Percentiles rank a stretch among this genome's conserved stretches.
Evolutionary conservation across 2,888 invertebrate species (phyloP).

Genomic region (Drosophila merina): DNA sequence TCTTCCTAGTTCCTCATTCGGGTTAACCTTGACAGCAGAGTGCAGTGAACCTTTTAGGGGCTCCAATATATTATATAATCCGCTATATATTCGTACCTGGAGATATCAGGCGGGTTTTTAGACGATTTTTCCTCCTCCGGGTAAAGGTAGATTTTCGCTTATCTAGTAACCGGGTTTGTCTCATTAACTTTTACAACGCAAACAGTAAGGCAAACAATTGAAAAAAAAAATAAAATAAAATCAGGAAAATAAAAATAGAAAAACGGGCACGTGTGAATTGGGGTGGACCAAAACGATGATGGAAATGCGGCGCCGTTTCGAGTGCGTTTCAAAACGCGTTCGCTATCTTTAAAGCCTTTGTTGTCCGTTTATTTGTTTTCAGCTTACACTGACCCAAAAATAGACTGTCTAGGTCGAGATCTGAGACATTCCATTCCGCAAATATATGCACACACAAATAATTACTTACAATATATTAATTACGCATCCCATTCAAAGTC

Average conservation of each 20-base stretch:
- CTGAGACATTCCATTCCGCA: conserved; percentile 8
- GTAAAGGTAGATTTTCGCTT: conserved; percentile 21
- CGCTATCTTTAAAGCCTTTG: conserved; percentile 1
- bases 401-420: conserved; percentile 43
- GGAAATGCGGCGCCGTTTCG: background rate
- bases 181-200: conserved; percentile 26
- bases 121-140: background rate
- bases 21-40: conserved; percentile 4
- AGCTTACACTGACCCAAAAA: conserved; percentile 47
- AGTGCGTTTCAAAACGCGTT: conserved; percentile 9
- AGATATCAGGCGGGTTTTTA: background rate
- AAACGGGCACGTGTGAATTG: conserved; percentile 32
- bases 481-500: conserved; percentile 76
- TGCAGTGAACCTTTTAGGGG: conserved; percentile 24
- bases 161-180: conserved; percentile 7
- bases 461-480: conserved; percentile 41
- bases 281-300: conserved; percentile 5
- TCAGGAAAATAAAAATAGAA: background rate
- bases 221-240: background rate
- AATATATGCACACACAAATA: conserved; percentile 5
- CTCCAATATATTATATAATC: background rate
- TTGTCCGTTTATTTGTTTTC: conserved; percentile 33
- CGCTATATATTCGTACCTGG: background rate
- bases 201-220: conserved; percentile 23
- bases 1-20: conserved; percentile 21